Percentiles rank a stretch among this genome's conserved stretches.
phyloP scores from a whole-genome alignment of 2,797 vertebrate species.

The Garrulus glandarius region DNA sequence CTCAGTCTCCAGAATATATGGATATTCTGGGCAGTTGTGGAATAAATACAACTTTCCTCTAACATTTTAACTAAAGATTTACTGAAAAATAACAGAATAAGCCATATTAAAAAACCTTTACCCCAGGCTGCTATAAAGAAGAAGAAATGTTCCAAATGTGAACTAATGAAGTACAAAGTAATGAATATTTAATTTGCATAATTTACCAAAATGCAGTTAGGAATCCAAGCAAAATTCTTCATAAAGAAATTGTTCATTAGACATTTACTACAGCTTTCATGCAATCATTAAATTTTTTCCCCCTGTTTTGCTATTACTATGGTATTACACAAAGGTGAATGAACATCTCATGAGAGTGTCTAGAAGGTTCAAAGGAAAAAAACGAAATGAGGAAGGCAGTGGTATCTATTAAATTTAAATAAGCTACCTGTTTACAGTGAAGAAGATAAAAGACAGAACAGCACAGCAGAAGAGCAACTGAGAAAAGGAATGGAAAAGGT shows the following conservation, averaged over 20 bases:
- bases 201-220: slow-evolving; percentile 77
- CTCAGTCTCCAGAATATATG: not conserved
- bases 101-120: slow-evolving; percentile 65
- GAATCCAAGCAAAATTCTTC: slow-evolving; percentile 76
- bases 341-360: slow-evolving; percentile 55
- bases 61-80: slow-evolving; percentile 68
- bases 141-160: slow-evolving; percentile 77
- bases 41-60: slow-evolving; percentile 50
- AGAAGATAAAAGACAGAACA: slow-evolving; percentile 57
- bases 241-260: slow-evolving; percentile 76
- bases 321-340: slow-evolving; percentile 42
- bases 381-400: not conserved
- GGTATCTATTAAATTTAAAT: slow-evolving; percentile 56
- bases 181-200: slow-evolving; percentile 86
- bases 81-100: slow-evolving; percentile 69
- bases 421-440: slow-evolving; percentile 63
- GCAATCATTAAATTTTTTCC: slow-evolving; percentile 55
- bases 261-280: slow-evolving; percentile 54
- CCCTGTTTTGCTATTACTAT: not conserved
- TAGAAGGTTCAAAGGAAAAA: slow-evolving; percentile 47
- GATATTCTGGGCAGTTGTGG: not conserved
- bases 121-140: slow-evolving; percentile 76
- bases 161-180: slow-evolving; percentile 81
- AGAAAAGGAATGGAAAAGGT: slow-evolving; percentile 59
- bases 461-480: slow-evolving; percentile 31